Evolutionary conservation across 2,888 invertebrate species (phyloP).

Genomic region (Andrena haemorrhoa): DNA sequence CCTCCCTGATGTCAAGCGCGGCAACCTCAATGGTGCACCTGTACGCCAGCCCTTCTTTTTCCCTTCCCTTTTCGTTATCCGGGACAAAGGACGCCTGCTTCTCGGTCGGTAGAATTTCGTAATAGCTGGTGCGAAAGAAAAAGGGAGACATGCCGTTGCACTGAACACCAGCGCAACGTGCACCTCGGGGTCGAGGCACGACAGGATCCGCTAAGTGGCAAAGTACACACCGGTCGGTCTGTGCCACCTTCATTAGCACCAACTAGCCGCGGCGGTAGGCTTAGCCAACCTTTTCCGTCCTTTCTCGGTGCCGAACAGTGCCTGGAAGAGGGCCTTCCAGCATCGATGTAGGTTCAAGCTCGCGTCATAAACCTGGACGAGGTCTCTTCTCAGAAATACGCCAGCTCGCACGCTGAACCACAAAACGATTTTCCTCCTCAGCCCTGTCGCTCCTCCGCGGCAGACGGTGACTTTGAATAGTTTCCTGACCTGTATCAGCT

Average conservation of each 20-base stretch:
- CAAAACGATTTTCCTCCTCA: slow-evolving; percentile 65
- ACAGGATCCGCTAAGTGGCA: slow-evolving; percentile 81
- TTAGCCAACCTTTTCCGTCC: slow-evolving; percentile 73
- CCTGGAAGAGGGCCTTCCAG: slow-evolving; percentile 57
- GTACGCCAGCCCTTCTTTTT: slow-evolving; percentile 37
- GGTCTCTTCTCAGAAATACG: slow-evolving; percentile 80
- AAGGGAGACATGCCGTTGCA: slow-evolving; percentile 54
- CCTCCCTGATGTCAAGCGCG: slow-evolving; percentile 16
- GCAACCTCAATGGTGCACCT: slow-evolving; percentile 52
- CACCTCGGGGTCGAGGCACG: slow-evolving; percentile 77
- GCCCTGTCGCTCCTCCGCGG: slow-evolving; percentile 46
- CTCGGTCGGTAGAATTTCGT: slow-evolving; percentile 72
- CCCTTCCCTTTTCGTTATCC: slow-evolving; percentile 36
- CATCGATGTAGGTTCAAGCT: slow-evolving; percentile 78
- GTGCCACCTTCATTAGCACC: slow-evolving; percentile 84
- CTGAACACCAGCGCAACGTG: slow-evolving; percentile 58
- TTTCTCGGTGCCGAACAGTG: slow-evolving; percentile 70
- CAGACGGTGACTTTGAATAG: slow-evolving; percentile 19
- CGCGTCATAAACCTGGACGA: slow-evolving; percentile 79
- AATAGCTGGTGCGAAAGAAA: slow-evolving; percentile 59
- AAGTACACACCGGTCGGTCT: slow-evolving; percentile 81
- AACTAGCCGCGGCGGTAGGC: slow-evolving; percentile 73
- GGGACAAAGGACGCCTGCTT: slow-evolving; percentile 71
- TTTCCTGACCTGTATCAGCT: slow-evolving; percentile 5
- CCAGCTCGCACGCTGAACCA: slow-evolving; percentile 70